Conservation (phyloP, 2,113 vertebrate genomes). For the Corvus cornix region DNA sequence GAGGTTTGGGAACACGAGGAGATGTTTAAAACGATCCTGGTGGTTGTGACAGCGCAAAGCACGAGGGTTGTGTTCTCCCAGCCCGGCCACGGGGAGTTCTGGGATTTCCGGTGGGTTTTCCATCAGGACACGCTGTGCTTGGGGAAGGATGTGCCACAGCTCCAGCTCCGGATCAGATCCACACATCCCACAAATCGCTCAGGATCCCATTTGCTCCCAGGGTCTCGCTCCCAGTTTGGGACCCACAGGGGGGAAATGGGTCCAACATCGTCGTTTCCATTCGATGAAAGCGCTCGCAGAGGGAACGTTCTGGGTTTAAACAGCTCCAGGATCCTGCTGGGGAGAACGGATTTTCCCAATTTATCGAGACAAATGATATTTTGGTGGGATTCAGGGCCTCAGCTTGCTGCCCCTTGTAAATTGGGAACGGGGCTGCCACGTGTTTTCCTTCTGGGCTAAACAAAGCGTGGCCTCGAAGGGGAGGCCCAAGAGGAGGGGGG, state of each 20-base stretch:
- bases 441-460: background rate
- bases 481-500: background rate
- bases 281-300: background rate
- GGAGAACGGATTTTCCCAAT: background rate
- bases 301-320: background rate
- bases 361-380: background rate
- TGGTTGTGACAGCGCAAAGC: background rate
- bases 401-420: background rate
- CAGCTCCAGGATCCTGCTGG: background rate
- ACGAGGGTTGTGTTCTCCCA: background rate
- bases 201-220: background rate
- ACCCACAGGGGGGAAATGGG: background rate
- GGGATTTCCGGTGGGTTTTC: background rate
- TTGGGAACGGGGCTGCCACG: background rate
- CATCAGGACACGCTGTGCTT: background rate
- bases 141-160: background rate
- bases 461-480: background rate
- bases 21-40: background rate
- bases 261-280: background rate
- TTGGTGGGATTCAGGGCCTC: background rate
- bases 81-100: background rate
- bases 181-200: background rate
- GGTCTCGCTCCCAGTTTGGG: background rate
- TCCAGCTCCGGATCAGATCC: background rate
- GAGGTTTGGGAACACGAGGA: background rate